Percentiles rank a stretch among this genome's conserved stretches.
Conservation (phyloP, 2,113 vertebrate genomes). For the Tyto alba region DNA sequence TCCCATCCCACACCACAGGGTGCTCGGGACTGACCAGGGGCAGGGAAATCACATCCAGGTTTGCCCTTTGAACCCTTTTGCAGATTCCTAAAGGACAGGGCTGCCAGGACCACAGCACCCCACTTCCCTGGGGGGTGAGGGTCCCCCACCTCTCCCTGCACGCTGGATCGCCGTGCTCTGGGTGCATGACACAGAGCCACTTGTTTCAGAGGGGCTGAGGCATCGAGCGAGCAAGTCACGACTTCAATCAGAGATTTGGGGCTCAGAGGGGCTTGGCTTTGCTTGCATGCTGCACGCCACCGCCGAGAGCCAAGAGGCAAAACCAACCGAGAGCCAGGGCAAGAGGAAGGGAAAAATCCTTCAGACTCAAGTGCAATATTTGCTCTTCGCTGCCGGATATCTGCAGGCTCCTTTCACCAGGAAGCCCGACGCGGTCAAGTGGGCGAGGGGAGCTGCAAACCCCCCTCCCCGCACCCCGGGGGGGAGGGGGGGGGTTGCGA, state of each 20-base stretch:
- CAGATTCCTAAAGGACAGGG: not conserved
- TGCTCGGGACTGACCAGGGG: not conserved
- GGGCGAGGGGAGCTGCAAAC: not conserved
- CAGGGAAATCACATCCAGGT: accelerated
- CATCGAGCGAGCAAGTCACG: accelerated
- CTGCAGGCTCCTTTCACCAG: not conserved
- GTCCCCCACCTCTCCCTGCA: not conserved
- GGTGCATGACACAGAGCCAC: accelerated
- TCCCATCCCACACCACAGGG: not conserved
- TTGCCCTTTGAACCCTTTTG: not conserved
- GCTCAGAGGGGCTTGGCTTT: not conserved
- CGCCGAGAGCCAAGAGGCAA: not conserved
- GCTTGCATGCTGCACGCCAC: not conserved
- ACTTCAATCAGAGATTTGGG: not conserved
- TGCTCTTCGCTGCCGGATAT: not conserved
- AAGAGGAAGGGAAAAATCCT: conserved; percentile 13
- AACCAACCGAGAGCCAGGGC: accelerated
- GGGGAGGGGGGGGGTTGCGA: not conserved
- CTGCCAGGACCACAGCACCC: not conserved
- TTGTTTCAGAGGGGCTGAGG: not conserved
- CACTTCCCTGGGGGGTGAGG: accelerated
- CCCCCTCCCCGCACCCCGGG: not conserved
- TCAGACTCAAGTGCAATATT: not conserved
- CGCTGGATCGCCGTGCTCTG: accelerated
- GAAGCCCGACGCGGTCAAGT: conserved; percentile 17